Percentiles rank a stretch among this genome's conserved stretches.
Evolutionary conservation across 2,888 invertebrate species (phyloP).

Genomic region (Aelia acuminata): DNA sequence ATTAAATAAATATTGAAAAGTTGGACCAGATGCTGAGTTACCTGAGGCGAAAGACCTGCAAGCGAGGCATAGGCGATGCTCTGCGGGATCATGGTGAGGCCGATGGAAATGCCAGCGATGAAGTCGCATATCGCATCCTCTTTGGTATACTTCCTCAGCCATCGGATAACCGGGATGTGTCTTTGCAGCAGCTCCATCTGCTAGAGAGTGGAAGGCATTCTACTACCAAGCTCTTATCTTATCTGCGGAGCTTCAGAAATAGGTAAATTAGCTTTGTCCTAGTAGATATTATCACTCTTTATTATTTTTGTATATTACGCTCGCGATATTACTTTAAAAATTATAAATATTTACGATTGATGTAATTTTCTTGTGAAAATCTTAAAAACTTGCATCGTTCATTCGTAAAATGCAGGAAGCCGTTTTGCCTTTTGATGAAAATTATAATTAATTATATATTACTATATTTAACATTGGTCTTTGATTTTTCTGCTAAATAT

Average conservation of each 20-base stretch:
- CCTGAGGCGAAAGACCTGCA: slow-evolving; percentile 86
- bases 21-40: slow-evolving; percentile 65
- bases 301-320: not conserved
- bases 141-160: slow-evolving; percentile 77
- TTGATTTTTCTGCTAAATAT: too few species aligned
- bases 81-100: slow-evolving; percentile 93
- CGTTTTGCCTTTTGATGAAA: too few species aligned
- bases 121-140: slow-evolving; percentile 82
- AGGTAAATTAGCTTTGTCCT: slow-evolving; percentile 3
- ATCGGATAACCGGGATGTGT: slow-evolving; percentile 60
- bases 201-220: slow-evolving; percentile 10
- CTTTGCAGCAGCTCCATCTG: slow-evolving; percentile 40
- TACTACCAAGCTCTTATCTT: not conserved
- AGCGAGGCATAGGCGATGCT: slow-evolving; percentile 92
- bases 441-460: too few species aligned
- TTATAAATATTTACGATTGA: not conserved
- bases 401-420: too few species aligned
- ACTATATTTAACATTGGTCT: too few species aligned
- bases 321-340: not conserved
- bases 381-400: too few species aligned
- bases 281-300: not conserved
- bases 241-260: not conserved
- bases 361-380: too few species aligned
- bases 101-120: slow-evolving; percentile 90
- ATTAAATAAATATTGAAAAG: too few species aligned